Percentiles rank a stretch among this genome's conserved stretches.
Conservation (phyloP, 2,797 vertebrate genomes). For the Nannoperca obscura region DNA sequence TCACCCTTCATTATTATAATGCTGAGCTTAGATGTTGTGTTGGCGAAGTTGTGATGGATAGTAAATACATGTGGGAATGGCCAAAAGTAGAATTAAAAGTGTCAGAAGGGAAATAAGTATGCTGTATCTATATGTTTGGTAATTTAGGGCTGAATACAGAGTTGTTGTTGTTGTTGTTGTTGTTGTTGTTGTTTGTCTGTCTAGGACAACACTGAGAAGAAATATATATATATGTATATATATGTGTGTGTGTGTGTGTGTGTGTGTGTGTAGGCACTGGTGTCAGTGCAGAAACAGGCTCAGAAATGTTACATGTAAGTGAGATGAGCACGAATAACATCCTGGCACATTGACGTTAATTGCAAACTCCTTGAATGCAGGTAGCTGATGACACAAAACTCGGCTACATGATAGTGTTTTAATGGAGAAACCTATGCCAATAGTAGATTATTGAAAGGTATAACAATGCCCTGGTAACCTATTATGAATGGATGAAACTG, state of each 20-base stretch:
- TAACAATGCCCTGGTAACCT: background rate
- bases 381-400: background rate
- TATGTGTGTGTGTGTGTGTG: too few species aligned
- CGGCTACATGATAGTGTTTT: background rate
- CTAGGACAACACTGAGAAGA: background rate
- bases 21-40: background rate
- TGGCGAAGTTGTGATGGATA: background rate
- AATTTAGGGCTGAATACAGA: too few species aligned
- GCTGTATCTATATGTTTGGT: background rate
- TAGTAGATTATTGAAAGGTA: background rate
- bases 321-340: slow-evolving; percentile 35
- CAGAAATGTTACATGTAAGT: slow-evolving; percentile 58
- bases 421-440: background rate
- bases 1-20: background rate
- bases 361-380: slow-evolving; percentile 9
- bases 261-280: background rate
- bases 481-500: background rate
- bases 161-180: too few species aligned
- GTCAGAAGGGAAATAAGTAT: too few species aligned
- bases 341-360: slow-evolving; percentile 46
- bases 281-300: slow-evolving; percentile 17
- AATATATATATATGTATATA: too few species aligned
- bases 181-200: background rate
- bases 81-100: background rate
- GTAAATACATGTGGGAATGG: background rate